phyloP scores from a whole-genome alignment of 2,888 invertebrate species.

The Sarcophaga variegata region DNA sequence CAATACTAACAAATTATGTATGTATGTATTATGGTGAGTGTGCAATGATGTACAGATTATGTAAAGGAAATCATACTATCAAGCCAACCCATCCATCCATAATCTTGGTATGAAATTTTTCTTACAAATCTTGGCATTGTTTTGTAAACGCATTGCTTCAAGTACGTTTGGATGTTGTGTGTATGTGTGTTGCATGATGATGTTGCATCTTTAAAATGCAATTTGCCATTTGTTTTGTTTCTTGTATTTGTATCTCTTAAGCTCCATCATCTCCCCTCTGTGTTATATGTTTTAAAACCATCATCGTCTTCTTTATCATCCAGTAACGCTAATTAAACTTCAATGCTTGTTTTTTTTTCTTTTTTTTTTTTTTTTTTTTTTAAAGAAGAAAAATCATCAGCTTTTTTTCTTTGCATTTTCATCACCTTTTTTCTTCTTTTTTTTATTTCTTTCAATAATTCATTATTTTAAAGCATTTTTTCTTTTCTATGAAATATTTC shows the following conservation, averaged over 20 bases:
- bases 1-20: constrained; percentile 22
- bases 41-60: too few species aligned
- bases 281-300: neutral
- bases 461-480: constrained; percentile 15
- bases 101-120: constrained; percentile 21
- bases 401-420: constrained; percentile 57
- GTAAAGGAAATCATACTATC: too few species aligned
- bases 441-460: constrained; percentile 18
- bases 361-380: too few species aligned
- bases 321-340: constrained; percentile 80
- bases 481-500: constrained; percentile 62
- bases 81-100: neutral
- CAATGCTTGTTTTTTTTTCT: constrained; percentile 50
- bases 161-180: neutral
- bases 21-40: too few species aligned
- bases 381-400: constrained; percentile 41
- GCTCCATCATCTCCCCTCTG: neutral
- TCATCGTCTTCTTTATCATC: constrained; percentile 69
- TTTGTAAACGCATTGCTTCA: neutral
- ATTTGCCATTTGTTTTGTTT: constrained; percentile 75
- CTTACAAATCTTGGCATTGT: constrained; percentile 27
- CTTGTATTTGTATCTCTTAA: neutral
- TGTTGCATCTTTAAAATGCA: constrained; percentile 73
- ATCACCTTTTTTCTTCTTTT: constrained; percentile 23
- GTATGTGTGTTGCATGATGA: constrained; percentile 46